Evolutionary conservation across 2,888 invertebrate genomes (phyloP), one percentile per base, ranked within the genome.

Genomic region (Sussaba pulchella): DNA sequence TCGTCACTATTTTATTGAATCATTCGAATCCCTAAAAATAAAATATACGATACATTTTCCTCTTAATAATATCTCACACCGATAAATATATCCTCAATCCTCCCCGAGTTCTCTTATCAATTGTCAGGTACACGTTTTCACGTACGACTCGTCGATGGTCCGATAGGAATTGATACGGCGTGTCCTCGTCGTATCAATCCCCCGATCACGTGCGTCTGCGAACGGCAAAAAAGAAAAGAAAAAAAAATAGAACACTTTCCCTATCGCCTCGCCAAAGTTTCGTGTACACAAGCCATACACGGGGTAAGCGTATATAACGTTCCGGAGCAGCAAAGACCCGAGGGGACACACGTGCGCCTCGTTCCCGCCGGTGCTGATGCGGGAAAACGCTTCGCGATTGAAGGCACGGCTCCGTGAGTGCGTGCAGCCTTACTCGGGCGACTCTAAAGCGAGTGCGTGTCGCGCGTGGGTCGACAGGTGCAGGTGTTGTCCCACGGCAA

Each of bases 401-500:
- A 52, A 52, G 52, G 67, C n/a, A n/a, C 39, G 39, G 50, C 21
- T 36, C n/a, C 67, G 75, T 57, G 47, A 61, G 61, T 43, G 50
- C 52, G 61, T 75, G 67, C 47, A 21, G 21, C 14, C 36, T 21
- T 24, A 24, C 6, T 24, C 21, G 12, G 8, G 10, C 3, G 21
- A 3, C 14, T n/a, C 1, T 10, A 59, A 63, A 41, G 41, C 12
- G 52, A 67, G 67, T 52, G 67, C 67, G 67, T 67, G 61, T 61
- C 41, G 57, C 75, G 69, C 69, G 70, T 64, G 54, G 70, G 70
- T 64, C 57, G 70, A 76, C 76, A 76, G 76, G 70, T 70, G 76
- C 76, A 76, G 70, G 76, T 76, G 76, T 76, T 76, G 76, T 76
- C 76, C 70, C 63, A 64, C 45, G 70, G 54, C 70, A 76, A 76